Conservation (phyloP, 2,888 invertebrate genomes). For the Euclidia mi region DNA sequence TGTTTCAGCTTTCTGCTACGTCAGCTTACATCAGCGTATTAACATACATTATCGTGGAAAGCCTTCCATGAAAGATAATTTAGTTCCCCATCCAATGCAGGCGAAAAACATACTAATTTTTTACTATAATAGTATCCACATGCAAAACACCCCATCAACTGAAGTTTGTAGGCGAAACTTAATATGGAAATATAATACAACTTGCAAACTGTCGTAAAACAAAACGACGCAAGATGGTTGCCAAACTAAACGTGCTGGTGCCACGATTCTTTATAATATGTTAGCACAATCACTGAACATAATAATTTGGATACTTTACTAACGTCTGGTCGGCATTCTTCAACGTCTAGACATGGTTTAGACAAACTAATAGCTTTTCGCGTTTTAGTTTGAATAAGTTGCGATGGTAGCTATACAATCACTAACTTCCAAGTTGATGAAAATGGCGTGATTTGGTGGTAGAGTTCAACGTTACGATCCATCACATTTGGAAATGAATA, state of each 20-base stretch:
- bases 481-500: conserved; percentile 22
- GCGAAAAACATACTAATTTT: too few relatives aligned
- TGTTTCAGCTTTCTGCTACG: conserved; percentile 43
- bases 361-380: conserved; percentile 49
- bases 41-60: too few relatives aligned
- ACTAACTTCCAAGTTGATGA: conserved; percentile 1
- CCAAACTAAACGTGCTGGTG: too few relatives aligned
- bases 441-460: conserved; percentile 13
- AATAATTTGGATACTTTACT: conserved; percentile 21
- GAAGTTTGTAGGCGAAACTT: not conserved
- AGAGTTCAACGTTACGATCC: conserved; percentile 7
- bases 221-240: conserved; percentile 20
- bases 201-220: conserved; percentile 38
- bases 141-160: too few relatives aligned
- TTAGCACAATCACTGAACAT: conserved; percentile 23
- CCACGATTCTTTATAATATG: conserved; percentile 22
- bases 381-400: conserved; percentile 31
- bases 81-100: too few relatives aligned
- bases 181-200: conserved; percentile 20
- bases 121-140: too few relatives aligned
- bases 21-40: conserved; percentile 31
- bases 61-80: too few relatives aligned
- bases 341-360: conserved; percentile 54
- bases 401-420: conserved; percentile 20
- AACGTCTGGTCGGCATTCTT: conserved; percentile 23